Base-by-base conservation (phyloP, 92 coral and sea anemone genomes). In the Zoanthus solanderi region DNA sequence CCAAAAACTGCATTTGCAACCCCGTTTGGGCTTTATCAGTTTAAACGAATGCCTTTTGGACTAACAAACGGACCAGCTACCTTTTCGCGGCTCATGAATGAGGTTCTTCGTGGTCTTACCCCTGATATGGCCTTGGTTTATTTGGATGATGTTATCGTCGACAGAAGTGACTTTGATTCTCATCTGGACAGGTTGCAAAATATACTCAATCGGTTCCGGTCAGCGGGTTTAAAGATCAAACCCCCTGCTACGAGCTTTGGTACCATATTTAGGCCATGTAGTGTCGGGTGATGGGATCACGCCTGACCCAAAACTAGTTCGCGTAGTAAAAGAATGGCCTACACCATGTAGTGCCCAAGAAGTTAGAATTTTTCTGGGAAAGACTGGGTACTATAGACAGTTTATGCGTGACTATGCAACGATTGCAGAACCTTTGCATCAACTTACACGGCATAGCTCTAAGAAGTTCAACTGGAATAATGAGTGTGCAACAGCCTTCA, bases 81-180 rank as follows among this genome's bases (percentile, higher is more conserved):
- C 10, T 74, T 74, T 46, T 74, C 60, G 6, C 58, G 34, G 17
- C 18, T 74, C 17, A 74, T 74, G 78, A n/a, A 45, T 44, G 60
- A 74, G 32, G 78, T 46, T 10, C 78, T 74, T 2, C 30, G 58
- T 8, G 78, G 60, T 45, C 78, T 74, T 52, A 74, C 78, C 8
- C 78, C 78, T 17, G 78, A 74, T 46, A 74, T 74, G 78, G 78
- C 78, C 57, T 28, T 74, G 78, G 78, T 74, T 2, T 74, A 74
- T 44, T 46, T 74, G 60, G 78, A 74, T 12, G 78, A 74, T 74
- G 34, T 74, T 9, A 74, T 74, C 17, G 78, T 74, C 34, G 9
- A 74, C 78, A 74, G 78, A 4, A 54, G 15, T 11, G 75, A 71
- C 75, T 71, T 71, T 28, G 30, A 71, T 30, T 71, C 75, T 71